Base-by-base conservation (phyloP, 2,888 invertebrate genomes). In the Troides helena region DNA sequence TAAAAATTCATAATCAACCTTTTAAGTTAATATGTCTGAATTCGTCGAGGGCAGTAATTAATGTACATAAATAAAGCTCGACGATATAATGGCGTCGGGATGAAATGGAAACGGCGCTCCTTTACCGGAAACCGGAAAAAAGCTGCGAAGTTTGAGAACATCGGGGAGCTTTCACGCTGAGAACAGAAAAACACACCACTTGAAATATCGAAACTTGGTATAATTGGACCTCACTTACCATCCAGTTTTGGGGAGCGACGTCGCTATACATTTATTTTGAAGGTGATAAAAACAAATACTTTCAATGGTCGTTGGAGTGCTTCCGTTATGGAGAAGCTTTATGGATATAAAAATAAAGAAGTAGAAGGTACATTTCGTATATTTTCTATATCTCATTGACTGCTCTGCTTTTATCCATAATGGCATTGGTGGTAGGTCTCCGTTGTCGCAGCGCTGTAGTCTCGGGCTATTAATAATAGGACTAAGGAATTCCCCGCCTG, bases 221-320 rank as follows among this genome's bases (percentile, higher is more conserved):
- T 69, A 65, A 69, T 65, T 62, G 65, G 46, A 65, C 65, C 69
- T 23, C 57, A 62, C 61, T 69, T 62, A 62, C 56, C 21, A 50
- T 64, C 21, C 43, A 57, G 69, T 60, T 39, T 5, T 3, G 50
- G 2, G 50, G 18, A 14, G 50, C 17, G 18, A 17, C 14, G 10
- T 5, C 50, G 50, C 10, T 50, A 17, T 50, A 50, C 50, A 39
- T 39, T 39, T 39, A 39, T 39, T 7, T 39, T 10, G 8, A 10
- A 39, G 39, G 39, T 39, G 39, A 39, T 10, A 39, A 39, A 39
- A 10, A 39, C 7, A 39, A 39, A 39, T 10, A 39, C 10, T 10
- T 39, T 39, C 39, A 39, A 39, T 39, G 39, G 39, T 10, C 39
- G 7, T 39, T 7, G 1, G 10, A 39, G 10, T 7, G 39, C 39